Evolutionary conservation across 2,888 invertebrate species (phyloP), one percentile per base, ranked within the genome.

Genomic region (Drosophila mettleri): DNA sequence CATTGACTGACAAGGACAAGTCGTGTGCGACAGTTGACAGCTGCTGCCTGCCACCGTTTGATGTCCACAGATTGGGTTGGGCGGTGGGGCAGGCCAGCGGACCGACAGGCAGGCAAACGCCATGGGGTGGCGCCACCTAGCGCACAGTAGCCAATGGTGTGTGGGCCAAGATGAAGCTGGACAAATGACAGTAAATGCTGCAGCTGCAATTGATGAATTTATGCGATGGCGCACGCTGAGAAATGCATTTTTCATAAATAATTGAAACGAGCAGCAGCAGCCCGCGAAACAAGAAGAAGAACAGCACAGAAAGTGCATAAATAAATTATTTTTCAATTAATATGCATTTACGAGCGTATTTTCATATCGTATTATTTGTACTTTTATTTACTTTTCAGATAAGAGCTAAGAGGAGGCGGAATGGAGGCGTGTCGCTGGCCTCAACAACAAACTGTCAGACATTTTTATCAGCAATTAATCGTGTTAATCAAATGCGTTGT

Each of bases 401-500:
- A 33, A 49, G 33, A 9, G n/a, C 22, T 2, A 5, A 8, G 24
- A 6, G 4, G 8, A 0, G 18, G n/a, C 20, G 27, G 20, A 6
- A 7, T 20, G 46, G 20, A 9, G 54, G 33, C 24, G 29, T 3
- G n/a, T 7, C 27, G 16, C 20, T 7, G 55, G 20, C 34, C 39
- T 31, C 39, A 63, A 45, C 55, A 77, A 77, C 80, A 80, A 80
- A 74, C 78, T 80, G 80, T 86, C 79, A 73, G 77, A 78, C 79
- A 84, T 65, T 89, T 86, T 90, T 91, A 89, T 91, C 91, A 85
- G 83, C 89, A 89, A 90, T 90, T 90, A 90, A 90, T 90, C 90
- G 90, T 87, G 89, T 90, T 90, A 89, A 91, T 89, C 89, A 88
- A 91, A 89, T 85, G 90, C 84, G 87, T 91, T 90, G 91, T 91